Conservation (phyloP, 2,888 invertebrate species). For the Linhomoeus sp. region DNA sequence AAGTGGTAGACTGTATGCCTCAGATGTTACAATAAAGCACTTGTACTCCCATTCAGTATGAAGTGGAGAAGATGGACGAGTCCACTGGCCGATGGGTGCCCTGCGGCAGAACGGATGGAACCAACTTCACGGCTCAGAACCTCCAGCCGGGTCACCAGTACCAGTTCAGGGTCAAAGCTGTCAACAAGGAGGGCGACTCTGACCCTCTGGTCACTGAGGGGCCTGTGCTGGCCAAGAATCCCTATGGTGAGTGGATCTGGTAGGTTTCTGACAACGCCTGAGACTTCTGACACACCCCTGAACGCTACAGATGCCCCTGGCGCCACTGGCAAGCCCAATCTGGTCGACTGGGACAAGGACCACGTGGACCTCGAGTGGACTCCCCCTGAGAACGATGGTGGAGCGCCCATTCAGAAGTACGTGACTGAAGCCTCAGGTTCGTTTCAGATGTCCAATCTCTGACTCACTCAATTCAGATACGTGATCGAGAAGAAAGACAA, state of each 20-base stretch:
- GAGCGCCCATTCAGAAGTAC: conserved; percentile 74
- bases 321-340: conserved; percentile 67
- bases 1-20: too few species aligned
- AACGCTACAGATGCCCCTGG: conserved; percentile 88
- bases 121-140: conserved; percentile 18
- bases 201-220: conserved; percentile 77
- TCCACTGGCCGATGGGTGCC: conserved; percentile 60
- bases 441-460: too few species aligned
- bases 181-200: conserved; percentile 92
- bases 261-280: too few species aligned
- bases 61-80: conserved; percentile 73
- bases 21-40: too few species aligned
- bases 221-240: conserved; percentile 91
- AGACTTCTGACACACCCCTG: too few species aligned
- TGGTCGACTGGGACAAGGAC: conserved; percentile 84
- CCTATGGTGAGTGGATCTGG: conserved; percentile 49
- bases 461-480: too few species aligned
- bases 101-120: conserved; percentile 20
- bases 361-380: conserved; percentile 82
- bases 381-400: conserved; percentile 67
- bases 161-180: conserved; percentile 85
- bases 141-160: conserved; percentile 86
- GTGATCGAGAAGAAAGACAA: conserved; percentile 80
- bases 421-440: too few species aligned
- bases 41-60: conserved; percentile 9